Conservation (phyloP, 2,113 vertebrate species). For the Cyrtonyx montezumae region DNA sequence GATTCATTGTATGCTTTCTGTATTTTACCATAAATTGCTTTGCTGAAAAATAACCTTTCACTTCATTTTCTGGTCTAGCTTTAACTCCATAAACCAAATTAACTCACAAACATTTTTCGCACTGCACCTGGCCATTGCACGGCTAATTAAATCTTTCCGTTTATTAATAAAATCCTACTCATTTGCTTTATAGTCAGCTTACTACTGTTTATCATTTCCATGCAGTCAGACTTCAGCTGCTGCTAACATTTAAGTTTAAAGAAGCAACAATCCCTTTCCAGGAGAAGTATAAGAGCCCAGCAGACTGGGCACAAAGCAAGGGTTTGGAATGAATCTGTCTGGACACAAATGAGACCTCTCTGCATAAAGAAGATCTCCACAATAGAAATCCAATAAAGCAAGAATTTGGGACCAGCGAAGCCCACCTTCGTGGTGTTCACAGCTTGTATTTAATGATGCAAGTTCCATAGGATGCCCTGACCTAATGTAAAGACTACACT, state of each 20-base stretch:
- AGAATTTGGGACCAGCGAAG: background rate
- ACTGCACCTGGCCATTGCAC: background rate
- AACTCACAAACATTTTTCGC: background rate
- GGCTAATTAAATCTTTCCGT: background rate
- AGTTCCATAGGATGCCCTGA: background rate
- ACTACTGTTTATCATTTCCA: background rate
- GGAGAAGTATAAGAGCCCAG: background rate
- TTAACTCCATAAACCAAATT: background rate
- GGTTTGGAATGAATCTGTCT: background rate
- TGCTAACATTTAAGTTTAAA: background rate
- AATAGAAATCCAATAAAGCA: background rate
- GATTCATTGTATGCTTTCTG: conserved; percentile 17
- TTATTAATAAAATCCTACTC: background rate
- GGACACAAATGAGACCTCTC: background rate
- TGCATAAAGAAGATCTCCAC: background rate
- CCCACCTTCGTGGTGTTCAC: background rate
- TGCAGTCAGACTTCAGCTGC: background rate
- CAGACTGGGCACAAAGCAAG: background rate
- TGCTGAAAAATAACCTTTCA: conserved; percentile 50
- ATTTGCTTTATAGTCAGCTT: background rate
- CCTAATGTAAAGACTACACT: background rate
- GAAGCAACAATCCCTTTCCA: background rate
- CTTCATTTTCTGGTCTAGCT: background rate
- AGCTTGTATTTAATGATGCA: background rate
- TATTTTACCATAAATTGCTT: conserved; percentile 53